phyloP scores from a whole-genome alignment of 2,888 invertebrate genomes.

The Schrankia costaestrigalis region DNA sequence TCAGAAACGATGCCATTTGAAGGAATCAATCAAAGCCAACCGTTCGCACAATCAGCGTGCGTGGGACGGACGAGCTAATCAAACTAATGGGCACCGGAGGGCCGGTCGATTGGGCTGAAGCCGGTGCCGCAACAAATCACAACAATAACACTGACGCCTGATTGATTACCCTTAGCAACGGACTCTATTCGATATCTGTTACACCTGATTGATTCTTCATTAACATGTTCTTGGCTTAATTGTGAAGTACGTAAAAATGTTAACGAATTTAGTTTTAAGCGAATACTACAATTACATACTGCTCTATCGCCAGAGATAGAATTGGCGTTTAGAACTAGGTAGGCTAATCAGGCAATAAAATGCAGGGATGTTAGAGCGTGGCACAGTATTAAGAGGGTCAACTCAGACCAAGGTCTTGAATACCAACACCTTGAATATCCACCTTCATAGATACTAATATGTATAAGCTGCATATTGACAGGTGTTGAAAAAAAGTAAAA shows the following conservation, averaged over 20 bases:
- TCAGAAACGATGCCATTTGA: constrained; percentile 56
- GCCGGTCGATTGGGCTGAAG: constrained; percentile 40
- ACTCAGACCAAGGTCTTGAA: too few relatives aligned
- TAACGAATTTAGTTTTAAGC: too few relatives aligned
- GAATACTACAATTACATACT: too few relatives aligned
- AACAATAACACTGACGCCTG: constrained; percentile 70
- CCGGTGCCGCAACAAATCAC: constrained; percentile 67
- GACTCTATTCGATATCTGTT: constrained; percentile 59
- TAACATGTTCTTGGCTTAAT: constrained; percentile 32
- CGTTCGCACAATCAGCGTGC: constrained; percentile 67
- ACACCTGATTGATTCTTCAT: constrained; percentile 57
- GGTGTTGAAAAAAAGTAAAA: too few relatives aligned
- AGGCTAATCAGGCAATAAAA: too few relatives aligned
- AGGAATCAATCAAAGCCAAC: constrained; percentile 73
- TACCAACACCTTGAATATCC: too few relatives aligned
- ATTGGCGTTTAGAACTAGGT: too few relatives aligned
- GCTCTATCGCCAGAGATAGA: too few relatives aligned
- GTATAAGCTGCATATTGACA: too few relatives aligned
- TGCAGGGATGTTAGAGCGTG: too few relatives aligned
- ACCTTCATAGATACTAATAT: too few relatives aligned
- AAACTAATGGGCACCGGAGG: constrained; percentile 66
- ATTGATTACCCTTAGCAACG: constrained; percentile 61
- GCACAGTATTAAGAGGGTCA: too few relatives aligned
- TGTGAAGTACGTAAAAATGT: not conserved
- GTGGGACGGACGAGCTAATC: constrained; percentile 73